Base-by-base conservation (phyloP, 2,797 vertebrate genomes). In the Enteromius fasciolatus region DNA sequence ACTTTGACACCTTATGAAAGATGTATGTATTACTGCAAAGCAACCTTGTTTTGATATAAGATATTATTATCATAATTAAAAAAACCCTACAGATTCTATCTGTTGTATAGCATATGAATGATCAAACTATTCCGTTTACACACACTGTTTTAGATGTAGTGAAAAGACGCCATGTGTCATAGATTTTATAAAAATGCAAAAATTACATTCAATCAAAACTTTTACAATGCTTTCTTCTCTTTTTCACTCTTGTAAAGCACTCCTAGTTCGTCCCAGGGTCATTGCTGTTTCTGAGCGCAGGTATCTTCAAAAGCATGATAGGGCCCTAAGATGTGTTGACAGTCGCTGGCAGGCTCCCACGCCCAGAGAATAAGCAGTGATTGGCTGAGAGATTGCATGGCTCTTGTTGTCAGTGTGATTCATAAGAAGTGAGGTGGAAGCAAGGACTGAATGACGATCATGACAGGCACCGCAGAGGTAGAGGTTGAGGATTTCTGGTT, bases 321-420 rank as follows among this genome's bases (percentile, higher is more conserved):
- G 54, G 63, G 72, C 46, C 68, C 82, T 83, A 80, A 82, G 78
- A 69, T 76, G 73, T 64, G 63, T 73, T 85, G 87, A 86, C 86
- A 88, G 80, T 61, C 33, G 2, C 78, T 85, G 84, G 52, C 82
- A 82, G 80, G 77, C 80, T 59, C 67, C 68, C 81, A 85, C 63
- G 76, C 57, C 64, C 67, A 75, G 82, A 82, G 83, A 80, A 80
- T 80, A 70, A 66, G 83, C 76, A 82, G 80, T 79, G 76, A 78
- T 69, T 80, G 70, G 78, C 76, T 76, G 28, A 50, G 69, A 86
- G 83, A 86, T 81, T 86, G 86, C 78, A 67, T 75, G 73, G 48
- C 64, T 68, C 54, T 66, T 68, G 61, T 80, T 84, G 83, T 86
- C 83, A 83, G 81, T 33, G 61, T 72, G 70, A 57, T 66, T 41